These are phyloP conservation scores for Rhagophthalmus giganteus DNA, from an alignment of 2,888 invertebrate genomes.

Conservation along the genomic window DNA sequence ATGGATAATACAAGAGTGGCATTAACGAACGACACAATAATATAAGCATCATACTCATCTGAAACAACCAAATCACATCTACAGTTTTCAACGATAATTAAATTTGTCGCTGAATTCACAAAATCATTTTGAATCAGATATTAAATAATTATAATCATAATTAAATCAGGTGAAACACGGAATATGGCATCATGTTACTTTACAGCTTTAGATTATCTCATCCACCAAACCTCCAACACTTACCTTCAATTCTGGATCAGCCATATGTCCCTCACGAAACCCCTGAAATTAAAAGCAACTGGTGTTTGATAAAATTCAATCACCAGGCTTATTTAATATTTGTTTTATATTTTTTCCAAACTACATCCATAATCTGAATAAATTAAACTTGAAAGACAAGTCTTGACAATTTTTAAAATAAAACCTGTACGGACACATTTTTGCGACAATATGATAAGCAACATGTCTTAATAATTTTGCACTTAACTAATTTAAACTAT, in stretches of 20 bases:
- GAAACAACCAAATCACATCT: conserved; percentile 63
- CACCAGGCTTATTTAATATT: conserved; percentile 66
- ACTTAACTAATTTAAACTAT: too few relatives aligned
- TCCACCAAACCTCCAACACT: conserved; percentile 9
- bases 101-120: conserved; percentile 3
- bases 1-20: conserved; percentile 98
- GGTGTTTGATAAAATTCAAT: conserved; percentile 77
- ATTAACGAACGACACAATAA: conserved; percentile 98
- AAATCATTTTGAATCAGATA: conserved; percentile 12
- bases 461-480: too few relatives aligned
- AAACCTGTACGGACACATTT: too few relatives aligned
- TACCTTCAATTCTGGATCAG: conserved; percentile 16
- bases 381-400: not conserved
- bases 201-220: not conserved
- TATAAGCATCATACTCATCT: conserved; percentile 99
- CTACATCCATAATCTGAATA: not conserved
- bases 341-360: conserved; percentile 33
- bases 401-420: not conserved
- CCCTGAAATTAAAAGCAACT: conserved; percentile 73
- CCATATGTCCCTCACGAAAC: conserved; percentile 17
- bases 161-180: conserved; percentile 55
- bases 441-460: too few relatives aligned
- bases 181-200: conserved; percentile 48
- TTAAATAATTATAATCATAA: conserved; percentile 46
- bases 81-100: conserved; percentile 4